phyloP scores from a whole-genome alignment of 1,140 invertebrate species.

The Scylla paramamosain region DNA sequence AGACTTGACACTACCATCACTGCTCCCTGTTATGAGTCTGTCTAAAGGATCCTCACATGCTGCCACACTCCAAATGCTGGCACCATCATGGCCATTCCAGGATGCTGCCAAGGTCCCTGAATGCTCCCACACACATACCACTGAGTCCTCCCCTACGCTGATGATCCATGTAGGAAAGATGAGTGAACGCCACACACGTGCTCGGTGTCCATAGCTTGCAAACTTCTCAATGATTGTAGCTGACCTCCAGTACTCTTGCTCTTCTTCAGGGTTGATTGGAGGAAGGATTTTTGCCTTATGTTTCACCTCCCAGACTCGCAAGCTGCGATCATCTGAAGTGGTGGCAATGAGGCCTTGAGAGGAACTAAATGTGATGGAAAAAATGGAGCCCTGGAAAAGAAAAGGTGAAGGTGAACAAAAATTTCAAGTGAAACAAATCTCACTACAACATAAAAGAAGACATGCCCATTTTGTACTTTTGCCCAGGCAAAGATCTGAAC shows the following conservation, averaged over 20 bases:
- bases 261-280: not conserved
- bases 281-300: not conserved
- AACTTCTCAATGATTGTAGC: conserved; percentile 41
- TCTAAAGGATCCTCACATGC: conserved; percentile 17
- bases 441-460: too few species aligned
- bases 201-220: conserved; percentile 58
- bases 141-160: conserved; percentile 67
- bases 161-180: conserved; percentile 53
- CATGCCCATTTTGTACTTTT: too few species aligned
- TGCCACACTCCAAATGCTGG: conserved; percentile 60
- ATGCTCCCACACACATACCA: conserved; percentile 63
- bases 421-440: too few species aligned
- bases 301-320: conserved; percentile 54
- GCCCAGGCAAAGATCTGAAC: too few species aligned
- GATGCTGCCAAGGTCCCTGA: conserved; percentile 32
- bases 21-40: conserved; percentile 59
- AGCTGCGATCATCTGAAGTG: conserved; percentile 65
- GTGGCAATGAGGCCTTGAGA: conserved; percentile 56
- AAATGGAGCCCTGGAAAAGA: conserved; percentile 53
- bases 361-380: conserved; percentile 60
- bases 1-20: conserved; percentile 65
- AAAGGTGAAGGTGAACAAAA: too few species aligned
- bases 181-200: conserved; percentile 65
- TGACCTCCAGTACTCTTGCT: conserved; percentile 39
- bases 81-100: conserved; percentile 65